Conservation (phyloP, 2,888 invertebrate species). For the Dicyrtomina minuta region DNA sequence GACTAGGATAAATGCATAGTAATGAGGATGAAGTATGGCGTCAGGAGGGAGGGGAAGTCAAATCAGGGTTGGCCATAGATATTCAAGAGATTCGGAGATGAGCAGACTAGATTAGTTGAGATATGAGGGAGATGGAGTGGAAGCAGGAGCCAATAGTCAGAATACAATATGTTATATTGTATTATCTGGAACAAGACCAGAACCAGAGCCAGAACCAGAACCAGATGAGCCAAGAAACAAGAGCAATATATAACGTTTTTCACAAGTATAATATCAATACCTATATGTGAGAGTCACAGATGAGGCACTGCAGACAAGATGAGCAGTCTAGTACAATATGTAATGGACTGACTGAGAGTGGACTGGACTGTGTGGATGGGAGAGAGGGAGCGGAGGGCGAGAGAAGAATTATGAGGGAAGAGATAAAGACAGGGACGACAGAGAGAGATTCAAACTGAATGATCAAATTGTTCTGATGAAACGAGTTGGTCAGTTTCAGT, state of each 20-base stretch:
- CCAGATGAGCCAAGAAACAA: too few relatives aligned
- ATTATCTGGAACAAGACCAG: too few relatives aligned
- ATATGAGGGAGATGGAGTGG: constrained; percentile 7
- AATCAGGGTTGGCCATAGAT: constrained; percentile 29
- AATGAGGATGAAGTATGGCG: constrained; percentile 29
- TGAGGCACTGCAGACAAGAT: not conserved
- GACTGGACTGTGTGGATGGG: not conserved
- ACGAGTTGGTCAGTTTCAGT: constrained; percentile 24
- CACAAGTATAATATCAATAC: too few relatives aligned
- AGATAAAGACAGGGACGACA: not conserved
- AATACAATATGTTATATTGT: not conserved
- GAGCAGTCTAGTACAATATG: not conserved
- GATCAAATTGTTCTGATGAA: constrained; percentile 23
- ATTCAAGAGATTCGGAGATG: constrained; percentile 22
- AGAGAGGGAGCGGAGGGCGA: not conserved
- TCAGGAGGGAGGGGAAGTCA: constrained; percentile 27
- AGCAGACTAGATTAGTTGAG: constrained; percentile 17
- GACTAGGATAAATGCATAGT: constrained; percentile 19
- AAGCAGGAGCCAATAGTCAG: not conserved
- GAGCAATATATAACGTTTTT: too few relatives aligned
- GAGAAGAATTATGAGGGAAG: not conserved
- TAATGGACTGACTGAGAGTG: not conserved
- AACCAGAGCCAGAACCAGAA: too few relatives aligned
- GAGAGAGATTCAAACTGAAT: constrained; percentile 18
- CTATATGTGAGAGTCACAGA: too few relatives aligned